A percentile compares a stretch with the other conserved stretches of the same genome.
phyloP scores from a whole-genome alignment of 1,140 invertebrate genomes.

The Steinernema feltiae region DNA sequence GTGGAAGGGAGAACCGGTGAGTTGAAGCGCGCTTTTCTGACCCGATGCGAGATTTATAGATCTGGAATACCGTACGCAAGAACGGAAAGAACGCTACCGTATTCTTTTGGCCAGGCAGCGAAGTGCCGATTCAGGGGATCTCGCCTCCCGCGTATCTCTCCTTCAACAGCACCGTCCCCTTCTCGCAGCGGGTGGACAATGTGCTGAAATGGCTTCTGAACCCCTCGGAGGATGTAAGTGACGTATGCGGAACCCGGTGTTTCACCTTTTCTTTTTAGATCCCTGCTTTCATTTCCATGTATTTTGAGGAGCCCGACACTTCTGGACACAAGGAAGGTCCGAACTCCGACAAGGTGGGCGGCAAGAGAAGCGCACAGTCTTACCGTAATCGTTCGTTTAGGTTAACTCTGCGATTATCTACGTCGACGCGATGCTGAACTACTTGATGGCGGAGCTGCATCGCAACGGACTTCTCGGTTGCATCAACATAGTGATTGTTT shows the following conservation, averaged over 20 bases:
- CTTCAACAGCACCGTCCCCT: not conserved
- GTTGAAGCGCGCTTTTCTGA: not conserved
- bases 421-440: not conserved
- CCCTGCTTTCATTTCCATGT: not conserved
- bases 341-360: not conserved
- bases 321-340: not conserved
- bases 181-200: not conserved
- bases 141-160: not conserved
- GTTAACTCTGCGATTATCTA: not conserved
- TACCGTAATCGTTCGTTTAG: not conserved
- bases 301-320: not conserved
- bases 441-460: slow-evolving; percentile 27
- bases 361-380: not conserved
- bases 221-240: not conserved
- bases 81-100: not conserved
- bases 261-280: no score
- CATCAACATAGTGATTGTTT: slow-evolving; percentile 50
- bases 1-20: slow-evolving; percentile 11
- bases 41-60: not conserved
- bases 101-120: slow-evolving; percentile 17
- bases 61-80: slow-evolving; percentile 14
- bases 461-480: slow-evolving; percentile 44
- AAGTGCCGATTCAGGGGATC: slow-evolving; percentile 14
- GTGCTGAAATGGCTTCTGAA: not conserved
- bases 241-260: no score